Percentiles rank a stretch among this genome's conserved stretches.
These are phyloP conservation scores for Lamprotornis superbus DNA, from an alignment of 2,113 vertebrate species.

Conservation along the genomic window DNA sequence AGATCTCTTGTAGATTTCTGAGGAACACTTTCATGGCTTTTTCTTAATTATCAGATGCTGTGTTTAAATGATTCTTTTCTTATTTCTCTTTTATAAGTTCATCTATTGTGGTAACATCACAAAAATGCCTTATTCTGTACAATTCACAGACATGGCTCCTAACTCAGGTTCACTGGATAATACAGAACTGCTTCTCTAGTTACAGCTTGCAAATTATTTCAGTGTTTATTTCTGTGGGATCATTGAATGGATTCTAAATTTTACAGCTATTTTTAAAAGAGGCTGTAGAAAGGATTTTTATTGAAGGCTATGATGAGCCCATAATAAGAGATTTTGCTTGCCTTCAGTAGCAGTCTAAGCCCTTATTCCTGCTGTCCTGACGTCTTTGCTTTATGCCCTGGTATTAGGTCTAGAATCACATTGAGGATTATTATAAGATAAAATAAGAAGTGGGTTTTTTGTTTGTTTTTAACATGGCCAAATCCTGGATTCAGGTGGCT, in stretches of 20 bases:
- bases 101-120: not conserved
- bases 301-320: not conserved
- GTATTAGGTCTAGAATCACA: not conserved
- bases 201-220: not conserved
- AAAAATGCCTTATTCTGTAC: accelerated
- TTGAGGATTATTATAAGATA: not conserved
- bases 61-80: not conserved
- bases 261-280: not conserved
- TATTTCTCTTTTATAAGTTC: not conserved
- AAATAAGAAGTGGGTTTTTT: not conserved
- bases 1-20: not conserved
- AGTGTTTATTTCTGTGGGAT: not conserved
- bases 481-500: not conserved
- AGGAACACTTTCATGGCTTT: not conserved
- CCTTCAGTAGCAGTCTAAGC: not conserved
- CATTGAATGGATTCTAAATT: not conserved
- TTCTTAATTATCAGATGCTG: not conserved
- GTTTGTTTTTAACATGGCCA: not conserved
- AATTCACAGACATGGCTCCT: not conserved
- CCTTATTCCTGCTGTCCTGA: not conserved
- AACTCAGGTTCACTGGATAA: not conserved
- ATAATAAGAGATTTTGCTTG: not conserved
- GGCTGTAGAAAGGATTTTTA: not conserved
- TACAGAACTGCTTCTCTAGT: not conserved
- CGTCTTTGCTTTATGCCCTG: not conserved